Base-by-base conservation (phyloP, 1,140 invertebrate genomes). In the Anoplolepis gracilipes region DNA sequence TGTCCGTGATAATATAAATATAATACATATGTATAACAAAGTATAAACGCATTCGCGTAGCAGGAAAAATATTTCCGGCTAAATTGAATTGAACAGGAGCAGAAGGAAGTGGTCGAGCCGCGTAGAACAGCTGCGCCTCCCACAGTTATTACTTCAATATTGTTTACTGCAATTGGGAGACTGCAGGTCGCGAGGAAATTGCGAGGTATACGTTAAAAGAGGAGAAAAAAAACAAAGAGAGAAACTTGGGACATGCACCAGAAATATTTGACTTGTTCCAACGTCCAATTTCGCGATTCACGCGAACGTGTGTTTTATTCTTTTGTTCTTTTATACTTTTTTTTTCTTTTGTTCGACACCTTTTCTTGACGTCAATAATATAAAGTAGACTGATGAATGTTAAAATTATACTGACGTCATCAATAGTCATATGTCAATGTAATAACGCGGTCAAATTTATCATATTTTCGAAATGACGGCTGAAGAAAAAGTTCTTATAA, bases 211-310 rank as follows among this genome's bases (percentile, higher is more conserved):
- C 6, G n/a, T 8, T n/a, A 36, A 13, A n/a, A 67, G n/a, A 49
- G 16, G 19, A 19, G 16, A 49, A 16, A 16, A 4, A 49, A 8
- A n/a, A 49, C 3, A 49, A 5, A 19, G 46, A 49, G 1, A 49
- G 16, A 42, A 11, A 42, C 39, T 49, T 78, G 36, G 65, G 49
- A 57, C 65, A 81, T 28, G 39, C 65, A 11, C 49, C 49, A 59
- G 78, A 81, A 81, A 81, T 72, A 81, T 81, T 67, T 67, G 33
- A 70, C 53, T 55, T 79, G 36, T 36, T 36, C 8, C 61, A 64
- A 46, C 42, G 62, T 67, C 53, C n/a, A 46, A 55, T 57, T 55
- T 42, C 53, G 65, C 36, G 49, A 25, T 30, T 81, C 53, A 16
- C 77, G 22, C 33, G 46, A 33, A 8, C 19, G 8, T 6, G 19